Base-by-base conservation (phyloP, 2,888 invertebrate genomes). In the Digitonthophagus gazella region DNA sequence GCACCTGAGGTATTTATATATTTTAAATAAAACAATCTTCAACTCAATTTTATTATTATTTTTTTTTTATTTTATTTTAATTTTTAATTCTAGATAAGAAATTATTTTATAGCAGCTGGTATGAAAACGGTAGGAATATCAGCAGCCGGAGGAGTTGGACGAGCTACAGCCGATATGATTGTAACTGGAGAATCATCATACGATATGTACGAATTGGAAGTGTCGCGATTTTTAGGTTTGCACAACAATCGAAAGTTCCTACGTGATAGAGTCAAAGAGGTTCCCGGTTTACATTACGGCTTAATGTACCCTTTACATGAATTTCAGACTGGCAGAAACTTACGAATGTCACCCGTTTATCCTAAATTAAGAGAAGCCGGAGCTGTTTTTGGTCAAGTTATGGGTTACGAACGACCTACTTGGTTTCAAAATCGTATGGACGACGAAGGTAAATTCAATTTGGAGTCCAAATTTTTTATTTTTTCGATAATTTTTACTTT, bases 121-220 rank as follows among this genome's bases (percentile, higher is more conserved):
- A 95, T 97, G 92, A 96, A 96, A 85, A 96, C 97, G 0, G 92
- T 95, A 22, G 98, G 98, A n/a, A 92, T 97, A 63, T 93, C 95
- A 0, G 93, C 96, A 5, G 96, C 97, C 0, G 97, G 97, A 0
- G 98, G 98, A 2, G 92, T 97, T n/a, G 98, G 97, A 0, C 89
- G 92, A 77, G 90, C 94, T 0, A 91, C 96, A 0, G 93, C 93
- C 0, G 95, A 97, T 81, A 89, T 94, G 79, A 95, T 98, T 58
- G 88, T 92, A 0, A 90, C 92, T 72, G 94, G 94, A 0, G 89
- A 90, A 72, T 91, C 95, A 0, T 89, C 89, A 20, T 86, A 92
- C 74, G 96, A 97, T 80, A 89, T 96, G 85, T 94, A 96, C 82
- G 92, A 93, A 76, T 83, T 96, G 67, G 97, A 97, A 77, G 91